These are phyloP conservation scores for Poeciliopsis turrubarensis DNA, from an alignment of 2,113 vertebrate genomes.

Conservation along the genomic window DNA sequence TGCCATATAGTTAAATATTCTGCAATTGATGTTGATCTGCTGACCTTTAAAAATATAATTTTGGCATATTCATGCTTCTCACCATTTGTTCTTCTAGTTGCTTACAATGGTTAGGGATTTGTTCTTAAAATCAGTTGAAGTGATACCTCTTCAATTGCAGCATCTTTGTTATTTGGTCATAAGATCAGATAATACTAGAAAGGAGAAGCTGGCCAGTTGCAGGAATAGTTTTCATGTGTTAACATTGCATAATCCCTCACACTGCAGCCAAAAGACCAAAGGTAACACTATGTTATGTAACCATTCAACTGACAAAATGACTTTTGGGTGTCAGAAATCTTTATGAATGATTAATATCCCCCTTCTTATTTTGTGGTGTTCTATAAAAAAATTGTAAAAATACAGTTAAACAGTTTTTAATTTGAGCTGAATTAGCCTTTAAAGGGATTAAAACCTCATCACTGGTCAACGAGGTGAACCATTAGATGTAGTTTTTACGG, in stretches of 20 bases:
- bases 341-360: neutral
- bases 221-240: neutral
- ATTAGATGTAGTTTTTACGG: too few species aligned
- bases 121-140: neutral
- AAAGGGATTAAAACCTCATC: neutral
- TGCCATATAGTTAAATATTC: too few species aligned
- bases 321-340: neutral
- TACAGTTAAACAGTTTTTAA: neutral
- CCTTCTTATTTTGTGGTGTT: neutral
- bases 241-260: neutral
- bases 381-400: neutral
- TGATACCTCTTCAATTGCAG: neutral
- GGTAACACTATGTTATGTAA: neutral
- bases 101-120: neutral
- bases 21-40: too few species aligned
- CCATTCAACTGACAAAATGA: neutral
- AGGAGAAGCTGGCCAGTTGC: neutral
- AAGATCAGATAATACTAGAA: neutral
- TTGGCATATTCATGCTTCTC: neutral
- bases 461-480: too few species aligned
- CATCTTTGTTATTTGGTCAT: neutral
- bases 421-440: too few species aligned
- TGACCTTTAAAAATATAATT: neutral
- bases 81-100: neutral
- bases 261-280: neutral